Evolutionary conservation across 1,140 invertebrate species (phyloP), one percentile per base, ranked within the genome.

Genomic region (Neuroterus valhalla): DNA sequence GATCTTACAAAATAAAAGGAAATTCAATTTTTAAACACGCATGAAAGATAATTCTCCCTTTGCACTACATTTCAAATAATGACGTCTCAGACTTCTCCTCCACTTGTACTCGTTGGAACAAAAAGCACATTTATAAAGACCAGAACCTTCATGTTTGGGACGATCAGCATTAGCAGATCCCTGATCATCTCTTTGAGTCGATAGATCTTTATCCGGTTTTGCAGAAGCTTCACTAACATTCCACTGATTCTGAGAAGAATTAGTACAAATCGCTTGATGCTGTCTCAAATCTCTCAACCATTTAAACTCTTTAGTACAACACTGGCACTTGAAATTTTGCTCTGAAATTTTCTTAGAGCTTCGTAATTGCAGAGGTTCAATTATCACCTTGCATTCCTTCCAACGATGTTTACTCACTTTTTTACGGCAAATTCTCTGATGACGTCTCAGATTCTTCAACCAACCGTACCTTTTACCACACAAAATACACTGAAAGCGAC

Each of bases 371-470:
- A 62, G n/a, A 6, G 55, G 55, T 14, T 62, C 55, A 14, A 62
- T 31, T 23, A 62, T 62, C 21, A 62, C 55, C 8, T 62, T 62
- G 5, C 55, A 62, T 23, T 62, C 55, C 12, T 31, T 62, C 55
- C 55, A 62, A 23, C 55, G 55, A 62, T 26, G 55, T 62, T 62
- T 62, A 26, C 12, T 62, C 2, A 15, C 26, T 62, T 62, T 62
- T n/a, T 62, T 62, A 4, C 55, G 21, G 6, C 55, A 62, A 6
- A 62, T 62, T 62, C 55, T 62, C 31, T 62, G 55, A 62, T 62
- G 55, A 5, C 55, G 55, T 62, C 55, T 15, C 15, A 62, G 31
- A n/a, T 62, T 62, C 15, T 62, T 62, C 55, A 62, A 62, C 55
- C 55, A 62, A 31, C 55, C 55, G 14, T 62, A 62, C 23, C 23